Base-by-base conservation (phyloP, 2,888 invertebrate species). In the Eupithecia abbreviata region DNA sequence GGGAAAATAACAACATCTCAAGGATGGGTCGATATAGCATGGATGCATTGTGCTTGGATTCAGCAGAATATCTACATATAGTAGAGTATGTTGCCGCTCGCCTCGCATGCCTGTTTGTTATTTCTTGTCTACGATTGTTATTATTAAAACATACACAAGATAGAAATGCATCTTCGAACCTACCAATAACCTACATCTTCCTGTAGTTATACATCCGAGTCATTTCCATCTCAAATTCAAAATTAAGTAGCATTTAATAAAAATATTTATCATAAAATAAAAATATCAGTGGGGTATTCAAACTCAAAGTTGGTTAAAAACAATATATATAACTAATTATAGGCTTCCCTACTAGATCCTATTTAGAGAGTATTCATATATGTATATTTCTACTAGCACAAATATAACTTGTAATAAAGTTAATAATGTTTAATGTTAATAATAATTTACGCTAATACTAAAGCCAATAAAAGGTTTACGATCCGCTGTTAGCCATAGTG, bases 401-500 rank as follows among this genome's bases (percentile, higher is more conserved):
- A 58, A 18, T 58, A 58, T 58, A 55, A 3, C 55, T 18, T 10
- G 3, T 30, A 18, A 62, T 62, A 9, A 12, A 30, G 62, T 62
- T 30, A 62, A 58, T 58, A 58, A 62, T 62, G 30, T 62, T 12
- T 10, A 18, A 62, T 30, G 62, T 62, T 62, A 18, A 30, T 62
- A 62, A 62, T 58, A 62, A 62, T 62, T 62, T 62, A 62, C 62
- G n/a, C 55, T 2, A n/a, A 55, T n/a, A 55, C 55, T 18, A 62
- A 66, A 66, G 42, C 42, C 66, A 66, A 66, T 66, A 42, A 66
- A 66, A 66, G 42, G 66, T 66, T 42, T 7, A 66, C 42, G 42
- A 66, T 15, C 15, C 66, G 15, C 42, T 15, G 15, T 42, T 42
- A 66, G 66, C 42, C 66, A 42, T 7, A 66, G 66, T 42, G 42